Evolutionary conservation across 2,888 invertebrate genomes (phyloP), one percentile per base, ranked within the genome.

Genomic region (Rapana venosa): DNA sequence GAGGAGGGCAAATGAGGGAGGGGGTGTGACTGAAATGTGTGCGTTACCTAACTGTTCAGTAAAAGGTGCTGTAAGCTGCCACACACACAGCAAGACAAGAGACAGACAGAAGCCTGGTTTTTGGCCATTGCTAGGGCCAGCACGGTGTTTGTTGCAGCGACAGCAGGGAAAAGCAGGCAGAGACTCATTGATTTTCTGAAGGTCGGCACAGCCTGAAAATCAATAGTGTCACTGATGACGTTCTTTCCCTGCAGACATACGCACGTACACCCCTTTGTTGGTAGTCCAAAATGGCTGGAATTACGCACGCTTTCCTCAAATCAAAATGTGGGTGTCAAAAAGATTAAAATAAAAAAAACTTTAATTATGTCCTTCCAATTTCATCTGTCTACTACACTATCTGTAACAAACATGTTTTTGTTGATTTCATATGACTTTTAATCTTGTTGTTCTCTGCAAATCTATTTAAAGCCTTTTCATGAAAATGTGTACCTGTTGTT

Each of bases 171-270:
- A 15, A 81, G 81, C 81, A 36, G 47, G 26, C 81, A 47, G 20
- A 20, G 47, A 22, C 36, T 17, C 81, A 83, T 83, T 83, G 81
- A 83, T 83, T 47, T 47, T 85, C 56, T 30, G 84, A 58, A 85
- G 84, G 84, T 58, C 58, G 84, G 22, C n/a, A 30, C 58, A 30
- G n/a, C 36, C 30, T 58, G 30, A 85, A 85, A 85, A 85, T 85
- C 84, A 85, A 85, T 85, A 85, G 2, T 30, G 84, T 1, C 58
- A 20, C 84, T 15, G 84, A 85, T 85, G 84, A 85, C 81, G 84
- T 58, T n/a, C 30, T 85, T 85, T 26, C 58, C 15, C 56, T 56
- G 84, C 84, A 85, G 30, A 58, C 58, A 15, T 30, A 85, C 84
- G 84, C 58, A 58, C 58, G 35, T 85, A 30, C 36, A 47, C 30